Conservation (phyloP, 2,888 invertebrate species). For the Hypercompe scribonia region DNA sequence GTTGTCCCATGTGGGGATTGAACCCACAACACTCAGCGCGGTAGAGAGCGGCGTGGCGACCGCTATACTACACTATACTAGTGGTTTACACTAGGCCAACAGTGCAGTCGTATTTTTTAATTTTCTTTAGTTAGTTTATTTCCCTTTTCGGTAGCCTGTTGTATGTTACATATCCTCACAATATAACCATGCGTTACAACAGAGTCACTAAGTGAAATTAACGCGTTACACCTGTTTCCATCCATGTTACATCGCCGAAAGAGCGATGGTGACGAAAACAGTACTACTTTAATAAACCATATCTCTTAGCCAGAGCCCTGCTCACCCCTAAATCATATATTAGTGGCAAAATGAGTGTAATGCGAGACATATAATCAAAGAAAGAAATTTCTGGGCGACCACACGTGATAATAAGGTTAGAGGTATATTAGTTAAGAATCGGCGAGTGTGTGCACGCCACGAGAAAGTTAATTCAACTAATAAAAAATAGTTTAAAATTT, state of each 20-base stretch:
- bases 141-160: neutral
- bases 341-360: slow-evolving; percentile 84
- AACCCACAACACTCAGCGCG: no score
- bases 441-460: slow-evolving; percentile 42
- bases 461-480: no score
- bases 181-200: neutral
- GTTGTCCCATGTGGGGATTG: no score
- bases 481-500: no score
- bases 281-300: slow-evolving; percentile 57
- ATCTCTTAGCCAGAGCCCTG: slow-evolving; percentile 51
- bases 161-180: neutral
- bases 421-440: slow-evolving; percentile 24
- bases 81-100: no score
- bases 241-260: slow-evolving; percentile 17
- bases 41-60: no score
- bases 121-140: neutral
- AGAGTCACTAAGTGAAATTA: slow-evolving; percentile 22
- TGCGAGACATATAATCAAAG: slow-evolving; percentile 83
- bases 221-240: slow-evolving; percentile 35
- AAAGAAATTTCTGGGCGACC: slow-evolving; percentile 76
- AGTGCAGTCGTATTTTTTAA: no score
- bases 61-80: no score
- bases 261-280: slow-evolving; percentile 31
- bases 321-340: slow-evolving; percentile 82
- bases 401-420: slow-evolving; percentile 63